Percentiles rank a stretch among this genome's conserved stretches.
Evolutionary conservation across 2,113 vertebrate species (phyloP).

Genomic region (Lontra canadensis): DNA sequence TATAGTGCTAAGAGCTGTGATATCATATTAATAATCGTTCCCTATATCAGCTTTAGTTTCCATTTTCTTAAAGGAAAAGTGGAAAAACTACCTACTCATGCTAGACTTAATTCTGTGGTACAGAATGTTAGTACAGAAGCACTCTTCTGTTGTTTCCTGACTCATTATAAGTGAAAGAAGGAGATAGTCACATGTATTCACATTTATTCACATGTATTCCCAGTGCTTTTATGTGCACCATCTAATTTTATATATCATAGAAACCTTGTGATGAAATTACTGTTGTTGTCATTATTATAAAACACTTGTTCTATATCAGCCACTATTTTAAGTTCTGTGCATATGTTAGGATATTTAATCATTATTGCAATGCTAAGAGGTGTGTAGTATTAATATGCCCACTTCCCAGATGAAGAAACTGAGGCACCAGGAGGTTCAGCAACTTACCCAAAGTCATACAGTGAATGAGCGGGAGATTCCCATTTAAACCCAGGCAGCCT

Average conservation of each 20-base stretch:
- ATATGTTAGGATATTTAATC: neutral
- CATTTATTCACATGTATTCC: neutral
- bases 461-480: neutral
- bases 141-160: neutral
- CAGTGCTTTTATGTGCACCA: neutral
- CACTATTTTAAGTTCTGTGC: neutral
- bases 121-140: neutral
- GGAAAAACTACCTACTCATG: neutral
- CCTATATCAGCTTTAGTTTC: neutral
- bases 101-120: neutral
- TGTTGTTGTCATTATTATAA: neutral
- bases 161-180: neutral
- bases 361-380: neutral
- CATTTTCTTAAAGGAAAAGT: neutral
- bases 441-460: neutral
- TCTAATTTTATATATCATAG: neutral
- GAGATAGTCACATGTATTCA: neutral
- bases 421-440: neutral
- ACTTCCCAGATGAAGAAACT: neutral
- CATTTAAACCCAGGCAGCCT: neutral
- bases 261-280: neutral
- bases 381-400: neutral
- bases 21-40: neutral
- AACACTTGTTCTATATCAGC: neutral
- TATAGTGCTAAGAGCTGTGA: conserved; percentile 29